These are phyloP conservation scores for Anodontia alba DNA, from an alignment of 2,888 invertebrate species.

Conservation along the genomic window DNA sequence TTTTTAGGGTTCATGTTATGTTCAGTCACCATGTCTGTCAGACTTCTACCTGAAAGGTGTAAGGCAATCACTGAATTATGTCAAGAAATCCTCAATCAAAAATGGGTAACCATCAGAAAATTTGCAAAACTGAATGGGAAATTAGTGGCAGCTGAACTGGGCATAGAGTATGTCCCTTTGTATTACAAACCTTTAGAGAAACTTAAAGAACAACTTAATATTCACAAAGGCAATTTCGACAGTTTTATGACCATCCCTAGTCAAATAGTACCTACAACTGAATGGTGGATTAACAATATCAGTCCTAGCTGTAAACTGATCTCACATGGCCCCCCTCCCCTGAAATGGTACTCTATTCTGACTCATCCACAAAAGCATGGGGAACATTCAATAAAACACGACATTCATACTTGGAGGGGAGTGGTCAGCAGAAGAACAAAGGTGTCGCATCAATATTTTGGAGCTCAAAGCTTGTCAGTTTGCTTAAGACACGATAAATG, in stretches of 20 bases:
- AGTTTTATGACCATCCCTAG: conserved; percentile 16
- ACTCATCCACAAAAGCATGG: not conserved
- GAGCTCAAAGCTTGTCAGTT: conserved; percentile 22
- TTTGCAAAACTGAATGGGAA: conserved; percentile 41
- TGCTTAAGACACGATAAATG: no score
- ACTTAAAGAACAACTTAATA: conserved; percentile 42
- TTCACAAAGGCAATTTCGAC: conserved; percentile 5
- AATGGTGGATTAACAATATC: not conserved
- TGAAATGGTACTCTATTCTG: conserved; percentile 3
- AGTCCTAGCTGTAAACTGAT: not conserved
- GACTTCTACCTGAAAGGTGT: conserved; percentile 25
- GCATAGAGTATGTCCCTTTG: conserved; percentile 50
- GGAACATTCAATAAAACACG: not conserved
- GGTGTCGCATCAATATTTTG: conserved; percentile 7
- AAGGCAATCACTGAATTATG: conserved; percentile 22
- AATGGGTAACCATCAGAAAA: conserved; percentile 29
- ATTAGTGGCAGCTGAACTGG: conserved; percentile 47
- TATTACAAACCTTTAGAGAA: conserved; percentile 51
- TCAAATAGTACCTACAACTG: not conserved
- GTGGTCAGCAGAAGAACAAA: conserved; percentile 14
- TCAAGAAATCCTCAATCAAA: not conserved
- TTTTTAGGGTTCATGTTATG: conserved; percentile 55
- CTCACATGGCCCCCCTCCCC: not conserved
- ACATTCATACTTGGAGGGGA: not conserved
- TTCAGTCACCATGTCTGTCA: conserved; percentile 40